Evolutionary conservation across 2,888 invertebrate species (phyloP).

Genomic region (Didymodactylos carnosus): DNA sequence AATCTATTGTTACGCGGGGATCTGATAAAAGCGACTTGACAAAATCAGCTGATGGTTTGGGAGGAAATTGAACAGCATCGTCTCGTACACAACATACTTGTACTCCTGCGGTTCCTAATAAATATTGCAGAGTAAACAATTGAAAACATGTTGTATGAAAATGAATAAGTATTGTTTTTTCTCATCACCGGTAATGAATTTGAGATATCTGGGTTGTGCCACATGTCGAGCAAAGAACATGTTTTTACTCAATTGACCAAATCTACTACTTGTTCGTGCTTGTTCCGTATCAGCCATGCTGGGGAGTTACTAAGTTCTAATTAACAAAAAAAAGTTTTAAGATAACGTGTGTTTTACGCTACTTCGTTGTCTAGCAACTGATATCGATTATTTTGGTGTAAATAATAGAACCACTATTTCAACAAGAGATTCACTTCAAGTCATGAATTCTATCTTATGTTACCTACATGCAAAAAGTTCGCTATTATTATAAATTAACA

Average conservation of each 20-base stretch:
- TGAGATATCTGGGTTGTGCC: conserved; percentile 1
- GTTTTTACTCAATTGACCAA: not conserved
- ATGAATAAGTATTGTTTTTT: too few relatives aligned
- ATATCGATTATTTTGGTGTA: too few relatives aligned
- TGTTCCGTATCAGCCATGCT: too few relatives aligned
- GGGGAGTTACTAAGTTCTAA: too few relatives aligned
- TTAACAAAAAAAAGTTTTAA: too few relatives aligned
- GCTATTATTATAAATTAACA: too few relatives aligned
- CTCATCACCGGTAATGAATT: conserved; percentile 5
- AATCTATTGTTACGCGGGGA: not conserved
- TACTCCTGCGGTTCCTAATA: not conserved
- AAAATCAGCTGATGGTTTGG: not conserved
- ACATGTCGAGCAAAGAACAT: conserved; percentile 11
- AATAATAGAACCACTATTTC: too few relatives aligned
- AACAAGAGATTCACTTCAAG: too few relatives aligned
- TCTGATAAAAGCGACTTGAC: not conserved
- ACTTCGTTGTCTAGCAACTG: too few relatives aligned
- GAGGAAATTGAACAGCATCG: not conserved
- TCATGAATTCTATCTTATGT: too few relatives aligned
- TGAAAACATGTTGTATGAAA: not conserved
- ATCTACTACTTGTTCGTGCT: not conserved
- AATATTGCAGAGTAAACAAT: not conserved
- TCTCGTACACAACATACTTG: conserved; percentile 4
- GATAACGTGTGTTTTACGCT: too few relatives aligned
- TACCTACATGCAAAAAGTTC: too few relatives aligned